These are phyloP conservation scores for Corapipo altera DNA, from an alignment of 2,113 vertebrate genomes.

Conservation along the genomic window DNA sequence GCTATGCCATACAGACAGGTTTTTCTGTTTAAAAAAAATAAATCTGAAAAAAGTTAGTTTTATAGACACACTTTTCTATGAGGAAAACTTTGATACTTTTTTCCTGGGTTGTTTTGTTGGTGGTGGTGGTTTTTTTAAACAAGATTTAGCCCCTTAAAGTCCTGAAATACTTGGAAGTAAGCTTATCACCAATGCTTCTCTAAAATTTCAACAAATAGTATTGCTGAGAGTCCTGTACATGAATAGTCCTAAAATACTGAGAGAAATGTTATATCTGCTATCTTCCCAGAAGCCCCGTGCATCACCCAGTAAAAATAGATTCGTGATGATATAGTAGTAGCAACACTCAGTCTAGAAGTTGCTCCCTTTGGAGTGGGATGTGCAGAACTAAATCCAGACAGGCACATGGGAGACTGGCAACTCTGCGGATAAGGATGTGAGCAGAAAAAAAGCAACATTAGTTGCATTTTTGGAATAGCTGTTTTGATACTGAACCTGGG, in stretches of 20 bases:
- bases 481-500: conserved; percentile 19
- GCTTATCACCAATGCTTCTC: neutral
- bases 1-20: neutral
- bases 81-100: neutral
- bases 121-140: neutral
- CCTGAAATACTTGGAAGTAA: neutral
- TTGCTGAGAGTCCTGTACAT: neutral
- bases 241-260: conserved; percentile 4
- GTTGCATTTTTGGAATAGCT: conserved; percentile 47
- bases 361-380: conserved; percentile 17
- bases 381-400: conserved; percentile 6
- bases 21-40: neutral
- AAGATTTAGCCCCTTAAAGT: neutral
- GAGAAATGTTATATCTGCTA: neutral
- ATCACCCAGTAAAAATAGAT: conserved; percentile 52
- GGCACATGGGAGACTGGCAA: conserved; percentile 17
- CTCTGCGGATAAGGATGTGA: neutral
- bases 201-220: neutral
- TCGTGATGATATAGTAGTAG: conserved; percentile 1
- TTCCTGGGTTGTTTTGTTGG: neutral
- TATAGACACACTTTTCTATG: neutral
- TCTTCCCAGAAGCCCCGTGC: neutral
- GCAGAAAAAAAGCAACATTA: neutral
- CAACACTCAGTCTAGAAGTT: conserved; percentile 15
- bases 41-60: neutral